A percentile compares a stretch with the other conserved stretches of the same genome.
phyloP scores from a whole-genome alignment of 2,888 invertebrate genomes.

The Hirtodrosophila cameraria region DNA sequence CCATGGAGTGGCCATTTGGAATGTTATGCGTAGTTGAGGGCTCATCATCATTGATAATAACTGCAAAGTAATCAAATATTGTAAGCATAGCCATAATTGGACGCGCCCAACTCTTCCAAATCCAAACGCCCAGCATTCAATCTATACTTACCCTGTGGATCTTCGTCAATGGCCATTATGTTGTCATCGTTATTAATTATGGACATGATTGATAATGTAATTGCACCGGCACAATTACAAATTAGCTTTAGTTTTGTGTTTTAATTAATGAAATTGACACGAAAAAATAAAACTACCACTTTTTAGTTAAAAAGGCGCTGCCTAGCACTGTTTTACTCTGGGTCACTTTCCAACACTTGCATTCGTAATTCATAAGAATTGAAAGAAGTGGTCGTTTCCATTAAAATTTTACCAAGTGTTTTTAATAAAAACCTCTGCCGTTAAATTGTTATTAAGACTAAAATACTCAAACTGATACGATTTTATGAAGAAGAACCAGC shows the following conservation, averaged over 20 bases:
- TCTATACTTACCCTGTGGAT: constrained; percentile 89
- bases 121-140: constrained; percentile 22
- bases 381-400: constrained; percentile 19
- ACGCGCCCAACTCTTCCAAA: constrained; percentile 43
- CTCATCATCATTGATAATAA: constrained; percentile 93
- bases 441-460: not conserved
- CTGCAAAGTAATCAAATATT: constrained; percentile 83
- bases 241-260: constrained; percentile 12
- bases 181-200: constrained; percentile 89
- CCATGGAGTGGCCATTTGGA: constrained; percentile 91
- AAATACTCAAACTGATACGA: not conserved
- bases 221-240: not conserved
- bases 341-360: constrained; percentile 24
- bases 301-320: constrained; percentile 27
- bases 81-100: constrained; percentile 29
- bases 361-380: constrained; percentile 25
- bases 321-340: constrained; percentile 27
- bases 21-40: constrained; percentile 81
- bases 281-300: constrained; percentile 65
- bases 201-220: constrained; percentile 70
- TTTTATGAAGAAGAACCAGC: too few relatives aligned
- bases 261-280: constrained; percentile 34
- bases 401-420: not conserved
- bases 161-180: constrained; percentile 96
- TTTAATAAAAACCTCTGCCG: not conserved